Conservation (phyloP, 2,113 vertebrate species). For the Quiscalus mexicanus region DNA sequence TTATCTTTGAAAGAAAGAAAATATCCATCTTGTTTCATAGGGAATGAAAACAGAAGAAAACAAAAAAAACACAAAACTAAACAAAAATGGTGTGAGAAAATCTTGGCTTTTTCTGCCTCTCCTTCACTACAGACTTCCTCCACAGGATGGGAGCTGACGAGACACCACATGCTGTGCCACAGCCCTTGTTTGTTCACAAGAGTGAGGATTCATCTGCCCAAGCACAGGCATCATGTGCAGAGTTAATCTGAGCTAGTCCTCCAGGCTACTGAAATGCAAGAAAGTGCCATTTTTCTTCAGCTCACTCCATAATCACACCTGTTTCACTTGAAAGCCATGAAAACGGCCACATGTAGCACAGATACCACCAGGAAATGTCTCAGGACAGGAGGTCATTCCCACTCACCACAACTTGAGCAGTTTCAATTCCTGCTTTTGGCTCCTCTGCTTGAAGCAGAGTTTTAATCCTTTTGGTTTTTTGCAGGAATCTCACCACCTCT, state of each 20-base stretch:
- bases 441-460: neutral
- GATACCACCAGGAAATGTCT: neutral
- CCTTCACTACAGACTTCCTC: neutral
- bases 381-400: neutral
- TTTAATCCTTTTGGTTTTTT: neutral
- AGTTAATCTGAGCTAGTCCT: conserved; percentile 1
- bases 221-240: neutral
- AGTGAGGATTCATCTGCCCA: conserved; percentile 36
- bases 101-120: neutral
- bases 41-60: neutral
- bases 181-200: neutral
- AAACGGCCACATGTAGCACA: neutral
- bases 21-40: neutral
- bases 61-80: neutral
- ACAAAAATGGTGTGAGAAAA: neutral
- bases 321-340: neutral
- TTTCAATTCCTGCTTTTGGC: neutral
- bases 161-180: conserved; percentile 8
- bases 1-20: neutral
- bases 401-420: neutral
- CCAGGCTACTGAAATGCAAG: neutral
- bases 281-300: neutral
- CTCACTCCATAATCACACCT: neutral
- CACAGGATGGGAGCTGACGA: neutral
- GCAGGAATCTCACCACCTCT: neutral